These are phyloP conservation scores for Alexandromys fortis DNA, from an alignment of 2,113 vertebrate species.

Conservation along the genomic window DNA sequence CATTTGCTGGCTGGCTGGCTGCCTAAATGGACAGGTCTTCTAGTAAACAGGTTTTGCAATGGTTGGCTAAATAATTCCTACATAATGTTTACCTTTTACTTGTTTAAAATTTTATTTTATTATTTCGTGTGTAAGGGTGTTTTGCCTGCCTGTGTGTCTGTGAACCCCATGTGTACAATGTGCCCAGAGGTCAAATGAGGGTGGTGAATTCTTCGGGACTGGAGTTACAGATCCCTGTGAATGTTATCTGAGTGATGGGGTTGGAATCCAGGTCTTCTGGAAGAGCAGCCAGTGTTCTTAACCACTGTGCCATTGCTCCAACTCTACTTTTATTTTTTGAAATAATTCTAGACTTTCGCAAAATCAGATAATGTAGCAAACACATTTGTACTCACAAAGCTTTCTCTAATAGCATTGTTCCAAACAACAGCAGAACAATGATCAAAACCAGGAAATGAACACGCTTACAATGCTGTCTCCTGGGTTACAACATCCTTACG, in stretches of 20 bases:
- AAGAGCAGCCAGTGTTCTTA: background rate
- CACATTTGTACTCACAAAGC: background rate
- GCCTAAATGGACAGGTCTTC: background rate
- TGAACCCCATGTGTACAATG: background rate
- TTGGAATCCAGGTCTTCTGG: too few species aligned
- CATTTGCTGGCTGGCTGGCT: background rate
- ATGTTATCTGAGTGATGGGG: background rate
- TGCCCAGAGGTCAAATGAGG: background rate
- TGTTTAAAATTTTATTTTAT: background rate
- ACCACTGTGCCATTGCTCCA: background rate
- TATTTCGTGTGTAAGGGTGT: background rate
- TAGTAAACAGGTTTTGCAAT: background rate
- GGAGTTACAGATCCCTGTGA: background rate
- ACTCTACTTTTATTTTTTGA: conserved; percentile 6
- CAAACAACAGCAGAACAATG: background rate
- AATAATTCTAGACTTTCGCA: conserved; percentile 42
- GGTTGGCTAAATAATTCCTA: background rate
- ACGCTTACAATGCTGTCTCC: background rate
- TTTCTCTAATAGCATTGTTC: background rate
- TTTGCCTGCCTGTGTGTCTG: background rate
- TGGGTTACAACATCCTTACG: background rate
- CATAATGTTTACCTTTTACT: background rate
- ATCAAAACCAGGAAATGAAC: background rate
- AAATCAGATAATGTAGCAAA: background rate
- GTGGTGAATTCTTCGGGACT: background rate